A percentile compares a stretch with the other conserved stretches of the same genome.
phyloP scores from a whole-genome alignment of 1,140 invertebrate genomes.

The Pristionchus pacificus region DNA sequence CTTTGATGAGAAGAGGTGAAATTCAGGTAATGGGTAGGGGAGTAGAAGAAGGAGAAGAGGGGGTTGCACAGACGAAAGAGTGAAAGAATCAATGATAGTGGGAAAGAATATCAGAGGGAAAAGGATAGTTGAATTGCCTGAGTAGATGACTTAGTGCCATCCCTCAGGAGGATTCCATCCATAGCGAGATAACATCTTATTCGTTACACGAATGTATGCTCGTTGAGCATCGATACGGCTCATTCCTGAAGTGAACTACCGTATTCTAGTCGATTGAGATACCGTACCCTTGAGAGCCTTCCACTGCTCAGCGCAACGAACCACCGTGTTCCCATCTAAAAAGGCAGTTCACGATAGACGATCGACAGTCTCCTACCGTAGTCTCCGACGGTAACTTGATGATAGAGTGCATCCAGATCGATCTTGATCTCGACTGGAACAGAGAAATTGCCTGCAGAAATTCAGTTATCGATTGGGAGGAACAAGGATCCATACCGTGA shows the following conservation, averaged over 20 bases:
- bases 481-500: slow-evolving; percentile 19
- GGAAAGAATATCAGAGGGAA: no score
- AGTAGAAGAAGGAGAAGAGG: no score
- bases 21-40: no score
- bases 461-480: no score
- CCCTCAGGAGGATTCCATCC: slow-evolving; percentile 41
- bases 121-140: slow-evolving; percentile 1
- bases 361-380: slow-evolving; percentile 18
- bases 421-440: slow-evolving; percentile 24
- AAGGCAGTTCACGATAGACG: background rate
- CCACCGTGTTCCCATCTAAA: slow-evolving; percentile 32
- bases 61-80: no score
- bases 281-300: slow-evolving; percentile 22
- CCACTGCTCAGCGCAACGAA: slow-evolving; percentile 29
- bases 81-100: no score
- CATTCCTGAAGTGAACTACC: slow-evolving; percentile 20
- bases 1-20: no score
- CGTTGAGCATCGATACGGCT: slow-evolving; percentile 30
- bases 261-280: background rate
- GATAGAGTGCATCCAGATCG: slow-evolving; percentile 27
- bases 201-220: slow-evolving; percentile 31
- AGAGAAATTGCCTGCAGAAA: slow-evolving; percentile 26
- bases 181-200: slow-evolving; percentile 30
- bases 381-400: slow-evolving; percentile 33
- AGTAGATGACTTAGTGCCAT: slow-evolving; percentile 20